phyloP scores from a whole-genome alignment of 1,140 invertebrate species.

The Hyphantria cunea region DNA sequence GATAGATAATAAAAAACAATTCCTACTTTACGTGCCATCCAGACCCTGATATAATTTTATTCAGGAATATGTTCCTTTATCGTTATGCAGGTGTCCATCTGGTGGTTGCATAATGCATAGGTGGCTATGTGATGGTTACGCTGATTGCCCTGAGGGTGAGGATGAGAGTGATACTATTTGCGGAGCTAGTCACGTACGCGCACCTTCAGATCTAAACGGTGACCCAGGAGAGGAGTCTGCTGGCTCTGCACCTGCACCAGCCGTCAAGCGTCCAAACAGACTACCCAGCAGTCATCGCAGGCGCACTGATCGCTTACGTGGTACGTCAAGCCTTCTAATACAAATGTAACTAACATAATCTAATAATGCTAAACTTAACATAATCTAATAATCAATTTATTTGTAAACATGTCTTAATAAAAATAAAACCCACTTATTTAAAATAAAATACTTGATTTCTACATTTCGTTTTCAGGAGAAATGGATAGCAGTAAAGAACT shows the following conservation, averaged over 20 bases:
- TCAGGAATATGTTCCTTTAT: no score
- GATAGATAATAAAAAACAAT: no score
- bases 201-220: slow-evolving; percentile 41
- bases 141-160: slow-evolving; percentile 90
- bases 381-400: no score
- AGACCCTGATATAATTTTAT: no score
- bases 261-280: slow-evolving; percentile 54
- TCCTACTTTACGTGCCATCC: no score
- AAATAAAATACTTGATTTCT: no score
- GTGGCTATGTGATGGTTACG: slow-evolving; percentile 90
- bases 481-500: slow-evolving; percentile 68
- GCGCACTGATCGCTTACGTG: slow-evolving; percentile 21
- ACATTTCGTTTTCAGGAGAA: slow-evolving; percentile 35
- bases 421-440: no score
- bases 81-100: slow-evolving; percentile 78
- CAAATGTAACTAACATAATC: not conserved
- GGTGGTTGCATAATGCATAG: slow-evolving; percentile 87
- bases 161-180: slow-evolving; percentile 86
- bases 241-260: slow-evolving; percentile 66
- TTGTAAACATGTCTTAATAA: no score
- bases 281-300: slow-evolving; percentile 28
- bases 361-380: no score
- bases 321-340: slow-evolving; percentile 25
- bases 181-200: slow-evolving; percentile 39
- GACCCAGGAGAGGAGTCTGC: slow-evolving; percentile 63